Percentiles rank a stretch among this genome's conserved stretches.
Conservation (phyloP, 1,140 invertebrate genomes). For the Calephelis virginiensis region DNA sequence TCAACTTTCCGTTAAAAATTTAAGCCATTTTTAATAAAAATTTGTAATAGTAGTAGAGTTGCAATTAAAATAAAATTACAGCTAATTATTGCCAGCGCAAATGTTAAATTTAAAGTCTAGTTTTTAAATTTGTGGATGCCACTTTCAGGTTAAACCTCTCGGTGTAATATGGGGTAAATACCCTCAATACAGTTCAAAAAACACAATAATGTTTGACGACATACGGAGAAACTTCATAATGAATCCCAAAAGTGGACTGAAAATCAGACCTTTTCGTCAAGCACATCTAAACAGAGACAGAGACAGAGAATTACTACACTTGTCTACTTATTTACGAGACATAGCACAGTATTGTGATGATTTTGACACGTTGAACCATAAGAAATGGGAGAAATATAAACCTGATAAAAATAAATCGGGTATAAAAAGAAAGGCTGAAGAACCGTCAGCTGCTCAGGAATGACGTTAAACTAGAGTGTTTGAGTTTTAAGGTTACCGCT, state of each 20-base stretch:
- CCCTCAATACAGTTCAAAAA: slow-evolving; percentile 90
- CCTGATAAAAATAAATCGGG: slow-evolving; percentile 70
- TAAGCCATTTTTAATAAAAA: too few species aligned
- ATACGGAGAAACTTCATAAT: slow-evolving; percentile 98
- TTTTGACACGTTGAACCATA: slow-evolving; percentile 91
- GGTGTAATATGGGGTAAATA: slow-evolving; percentile 98
- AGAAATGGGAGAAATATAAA: slow-evolving; percentile 93
- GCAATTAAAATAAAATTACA: too few species aligned
- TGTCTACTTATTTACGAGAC: slow-evolving; percentile 91
- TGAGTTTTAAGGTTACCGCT: background rate
- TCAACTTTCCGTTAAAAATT: too few species aligned
- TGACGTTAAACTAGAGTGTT: slow-evolving; percentile 43
- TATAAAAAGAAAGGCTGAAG: slow-evolving; percentile 73
- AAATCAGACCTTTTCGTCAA: slow-evolving; percentile 93
- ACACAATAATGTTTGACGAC: slow-evolving; percentile 99
- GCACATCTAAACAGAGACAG: slow-evolving; percentile 92
- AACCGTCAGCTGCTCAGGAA: slow-evolving; percentile 52
- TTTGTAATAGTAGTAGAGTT: too few species aligned
- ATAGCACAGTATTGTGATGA: slow-evolving; percentile 91
- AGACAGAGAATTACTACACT: slow-evolving; percentile 90
- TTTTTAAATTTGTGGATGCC: too few species aligned
- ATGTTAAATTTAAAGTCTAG: too few species aligned
- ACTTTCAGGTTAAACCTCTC: slow-evolving; percentile 92
- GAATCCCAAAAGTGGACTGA: slow-evolving; percentile 96
- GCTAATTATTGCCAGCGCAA: too few species aligned